Base-by-base conservation (phyloP, 92 coral and sea anemone species). In the Epizoanthus stellaris region DNA sequence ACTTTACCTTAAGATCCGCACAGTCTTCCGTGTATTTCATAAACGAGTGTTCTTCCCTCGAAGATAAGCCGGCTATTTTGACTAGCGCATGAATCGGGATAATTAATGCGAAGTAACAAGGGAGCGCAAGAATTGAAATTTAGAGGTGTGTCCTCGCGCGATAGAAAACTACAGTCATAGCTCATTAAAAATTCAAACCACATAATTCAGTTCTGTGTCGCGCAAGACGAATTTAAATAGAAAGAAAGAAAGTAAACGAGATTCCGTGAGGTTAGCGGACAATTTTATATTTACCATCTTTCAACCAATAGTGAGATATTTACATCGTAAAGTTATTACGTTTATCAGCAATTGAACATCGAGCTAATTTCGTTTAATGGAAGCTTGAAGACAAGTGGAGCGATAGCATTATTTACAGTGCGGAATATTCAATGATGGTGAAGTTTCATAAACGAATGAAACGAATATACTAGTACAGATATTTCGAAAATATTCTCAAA, bases 91-190 rank as follows among this genome's bases (percentile, higher is more conserved):
- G 65, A 25, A 47, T 43, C 19, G 40, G 43, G 9, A 34, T 79
- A 62, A 64, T 64, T 79, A 36, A 63, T 79, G 42, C 71, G 49
- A 40, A 63, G 43, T 52, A 23, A 73, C 13, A 43, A 38, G 56
- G 1, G 12, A 8, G 56, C 9, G 1, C 12, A 49, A 77, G 53
- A 42, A 79, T 12, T 38, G 70, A 63, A 45, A 7, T 79, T 43
- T 63, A 19, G 30, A 70, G 83, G 83, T 43, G 83, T 79, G 83
- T 47, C 83, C 38, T 68, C 13, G 19, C 30, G 81, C 68, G 53
- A 30, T 3, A 43, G 61, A 21, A 76, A 62, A 58, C 68, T 36
- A 23, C 63, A 54, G 72, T 40, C 61, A 45, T 19, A 19, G 60
- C 25, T 62, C 67, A 79, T 79, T 64, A 79, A 63, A 67, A 23